A percentile compares a stretch with the other conserved stretches of the same genome.
phyloP scores from a whole-genome alignment of 2,113 vertebrate genomes.

The Hiodon tergisus region DNA sequence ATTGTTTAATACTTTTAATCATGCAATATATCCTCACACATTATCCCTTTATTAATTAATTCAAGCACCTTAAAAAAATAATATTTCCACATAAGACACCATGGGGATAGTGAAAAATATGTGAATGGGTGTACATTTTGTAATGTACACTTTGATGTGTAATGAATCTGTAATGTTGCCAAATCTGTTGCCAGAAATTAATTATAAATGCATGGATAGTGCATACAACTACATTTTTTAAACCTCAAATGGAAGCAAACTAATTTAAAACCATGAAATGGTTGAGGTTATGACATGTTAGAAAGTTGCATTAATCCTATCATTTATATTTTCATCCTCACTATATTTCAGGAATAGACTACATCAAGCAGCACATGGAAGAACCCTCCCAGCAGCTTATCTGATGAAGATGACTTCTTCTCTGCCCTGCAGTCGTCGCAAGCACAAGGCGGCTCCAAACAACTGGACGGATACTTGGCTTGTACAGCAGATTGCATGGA shows the following conservation, averaged over 20 bases:
- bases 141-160: background rate
- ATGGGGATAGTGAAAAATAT: conserved; percentile 1
- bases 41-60: too few relatives aligned
- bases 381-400: conserved; percentile 15
- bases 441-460: conserved; percentile 22
- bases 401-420: conserved; percentile 27
- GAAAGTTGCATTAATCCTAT: background rate
- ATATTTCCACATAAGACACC: too few relatives aligned
- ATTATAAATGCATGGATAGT: background rate
- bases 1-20: too few relatives aligned
- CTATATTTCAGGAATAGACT: conserved; percentile 27
- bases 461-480: conserved; percentile 9
- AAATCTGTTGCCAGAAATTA: background rate
- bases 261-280: background rate
- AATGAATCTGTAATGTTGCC: conserved; percentile 3
- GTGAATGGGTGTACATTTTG: background rate
- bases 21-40: too few relatives aligned
- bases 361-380: conserved; percentile 22
- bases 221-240: background rate
- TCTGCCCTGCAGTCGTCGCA: conserved; percentile 20
- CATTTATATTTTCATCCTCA: conserved; percentile 12
- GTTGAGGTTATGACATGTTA: background rate
- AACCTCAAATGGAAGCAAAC: background rate
- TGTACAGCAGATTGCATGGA: background rate
- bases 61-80: too few relatives aligned